Evolutionary conservation across 64 coral and sea anemone genomes (phyloP).

Genomic region (Anthopleura sola): DNA sequence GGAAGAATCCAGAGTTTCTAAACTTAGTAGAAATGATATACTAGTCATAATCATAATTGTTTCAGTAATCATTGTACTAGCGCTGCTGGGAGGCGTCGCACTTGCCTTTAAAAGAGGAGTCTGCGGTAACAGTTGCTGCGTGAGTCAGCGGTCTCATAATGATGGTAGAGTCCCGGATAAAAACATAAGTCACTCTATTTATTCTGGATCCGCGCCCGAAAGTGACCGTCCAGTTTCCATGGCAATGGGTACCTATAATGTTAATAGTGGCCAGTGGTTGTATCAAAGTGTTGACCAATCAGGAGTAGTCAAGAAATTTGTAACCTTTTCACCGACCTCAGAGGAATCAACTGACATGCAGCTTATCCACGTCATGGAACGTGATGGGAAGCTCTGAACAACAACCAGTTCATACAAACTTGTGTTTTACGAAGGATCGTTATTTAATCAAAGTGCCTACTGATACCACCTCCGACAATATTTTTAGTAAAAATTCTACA

Average conservation of each 20-base stretch:
- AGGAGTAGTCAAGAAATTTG: constrained; percentile 52
- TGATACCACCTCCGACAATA: too few relatives aligned
- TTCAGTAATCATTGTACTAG: background rate
- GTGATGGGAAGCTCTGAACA: too few relatives aligned
- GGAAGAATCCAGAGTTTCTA: background rate
- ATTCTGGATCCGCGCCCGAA: constrained; percentile 57
- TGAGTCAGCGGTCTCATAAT: constrained; percentile 36
- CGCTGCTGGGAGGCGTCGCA: background rate
- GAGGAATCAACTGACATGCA: background rate
- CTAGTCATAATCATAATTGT: background rate
- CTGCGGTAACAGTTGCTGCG: constrained; percentile 51
- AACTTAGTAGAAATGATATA: background rate
- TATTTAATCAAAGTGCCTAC: too few relatives aligned
- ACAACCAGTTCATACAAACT: too few relatives aligned
- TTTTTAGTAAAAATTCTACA: too few relatives aligned
- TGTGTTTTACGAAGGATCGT: too few relatives aligned
- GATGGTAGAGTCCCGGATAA: constrained; percentile 71
- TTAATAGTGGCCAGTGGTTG: constrained; percentile 56
- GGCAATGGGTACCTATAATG: constrained; percentile 68
- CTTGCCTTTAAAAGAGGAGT: constrained; percentile 44
- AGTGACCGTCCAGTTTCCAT: constrained; percentile 41
- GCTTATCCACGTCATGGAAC: too few relatives aligned
- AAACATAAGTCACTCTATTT: constrained; percentile 58
- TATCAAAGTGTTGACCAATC: constrained; percentile 49
- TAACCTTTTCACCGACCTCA: constrained; percentile 61